Evolutionary conservation across 64 coral and sea anemone species (phyloP).

Genomic region (Montipora foliosa): DNA sequence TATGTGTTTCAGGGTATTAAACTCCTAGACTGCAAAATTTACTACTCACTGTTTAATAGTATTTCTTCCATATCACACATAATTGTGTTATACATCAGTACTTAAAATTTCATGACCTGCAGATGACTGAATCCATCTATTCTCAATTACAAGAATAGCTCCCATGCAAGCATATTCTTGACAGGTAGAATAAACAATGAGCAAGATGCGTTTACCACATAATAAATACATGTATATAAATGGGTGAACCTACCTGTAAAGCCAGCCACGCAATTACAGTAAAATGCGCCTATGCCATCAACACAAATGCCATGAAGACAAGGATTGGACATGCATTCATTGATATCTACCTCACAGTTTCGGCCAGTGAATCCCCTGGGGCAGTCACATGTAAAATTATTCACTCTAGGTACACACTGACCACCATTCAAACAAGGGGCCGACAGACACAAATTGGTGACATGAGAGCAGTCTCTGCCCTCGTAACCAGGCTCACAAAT

Average conservation of each 20-base stretch:
- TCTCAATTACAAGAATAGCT: background rate
- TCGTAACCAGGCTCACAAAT: slow-evolving; percentile 89
- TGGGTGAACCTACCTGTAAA: slow-evolving; percentile 82
- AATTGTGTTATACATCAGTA: no score
- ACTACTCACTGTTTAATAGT: no score
- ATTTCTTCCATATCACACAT: no score
- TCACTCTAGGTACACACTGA: slow-evolving; percentile 72
- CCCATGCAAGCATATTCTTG: background rate
- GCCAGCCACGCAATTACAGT: slow-evolving; percentile 75
- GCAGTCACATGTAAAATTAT: slow-evolving; percentile 86
- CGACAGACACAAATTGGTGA: slow-evolving; percentile 89
- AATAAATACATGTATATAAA: background rate
- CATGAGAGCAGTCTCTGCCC: slow-evolving; percentile 80
- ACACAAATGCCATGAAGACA: slow-evolving; percentile 90
- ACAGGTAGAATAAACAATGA: background rate
- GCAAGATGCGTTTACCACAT: background rate
- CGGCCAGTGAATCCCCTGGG: slow-evolving; percentile 81
- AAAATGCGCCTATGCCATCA: slow-evolving; percentile 69
- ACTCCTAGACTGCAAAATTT: no score
- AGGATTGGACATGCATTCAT: slow-evolving; percentile 85
- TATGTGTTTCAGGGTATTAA: no score
- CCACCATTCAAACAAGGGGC: slow-evolving; percentile 86
- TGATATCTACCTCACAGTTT: slow-evolving; percentile 79
- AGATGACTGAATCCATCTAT: background rate
- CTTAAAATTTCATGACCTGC: no score